phyloP scores from a whole-genome alignment of 1,140 invertebrate species.

The Calephelis virginiensis region DNA sequence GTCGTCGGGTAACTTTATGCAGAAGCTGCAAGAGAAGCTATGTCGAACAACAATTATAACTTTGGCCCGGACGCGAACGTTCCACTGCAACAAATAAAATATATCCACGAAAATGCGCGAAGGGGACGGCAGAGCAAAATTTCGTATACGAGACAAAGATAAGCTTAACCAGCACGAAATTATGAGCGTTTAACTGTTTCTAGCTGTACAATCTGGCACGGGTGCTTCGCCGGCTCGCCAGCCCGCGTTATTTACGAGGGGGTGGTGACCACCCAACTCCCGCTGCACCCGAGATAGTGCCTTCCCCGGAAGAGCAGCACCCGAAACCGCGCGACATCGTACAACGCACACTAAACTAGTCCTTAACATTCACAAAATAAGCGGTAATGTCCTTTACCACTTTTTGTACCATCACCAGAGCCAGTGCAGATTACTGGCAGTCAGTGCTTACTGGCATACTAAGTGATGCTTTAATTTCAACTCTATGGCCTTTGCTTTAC shows the following conservation, averaged over 20 bases:
- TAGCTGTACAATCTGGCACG: constrained; percentile 77
- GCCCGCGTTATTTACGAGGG: constrained; percentile 76
- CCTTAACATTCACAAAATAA: constrained; percentile 39
- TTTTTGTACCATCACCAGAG: constrained; percentile 44
- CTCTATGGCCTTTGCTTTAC: constrained; percentile 53
- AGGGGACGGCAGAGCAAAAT: constrained; percentile 66
- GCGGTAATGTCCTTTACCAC: constrained; percentile 33
- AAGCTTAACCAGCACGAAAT: constrained; percentile 78
- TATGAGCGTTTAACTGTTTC: constrained; percentile 79
- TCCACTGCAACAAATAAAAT: constrained; percentile 73
- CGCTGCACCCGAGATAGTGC: constrained; percentile 70
- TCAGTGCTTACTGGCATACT: constrained; percentile 43
- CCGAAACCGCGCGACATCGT: constrained; percentile 42
- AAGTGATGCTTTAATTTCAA: constrained; percentile 54
- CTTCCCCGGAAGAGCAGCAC: constrained; percentile 67
- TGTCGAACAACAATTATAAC: constrained; percentile 76
- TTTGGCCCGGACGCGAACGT: constrained; percentile 64
- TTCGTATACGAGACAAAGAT: constrained; percentile 76
- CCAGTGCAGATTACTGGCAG: constrained; percentile 62
- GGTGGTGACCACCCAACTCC: constrained; percentile 47
- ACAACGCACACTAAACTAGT: constrained; percentile 32
- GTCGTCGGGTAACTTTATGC: constrained; percentile 63
- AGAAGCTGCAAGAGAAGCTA: constrained; percentile 69
- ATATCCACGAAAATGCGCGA: constrained; percentile 67
- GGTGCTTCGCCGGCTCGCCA: constrained; percentile 75